phyloP scores from a whole-genome alignment of 2,888 invertebrate species.

The Tineola bisselliella region DNA sequence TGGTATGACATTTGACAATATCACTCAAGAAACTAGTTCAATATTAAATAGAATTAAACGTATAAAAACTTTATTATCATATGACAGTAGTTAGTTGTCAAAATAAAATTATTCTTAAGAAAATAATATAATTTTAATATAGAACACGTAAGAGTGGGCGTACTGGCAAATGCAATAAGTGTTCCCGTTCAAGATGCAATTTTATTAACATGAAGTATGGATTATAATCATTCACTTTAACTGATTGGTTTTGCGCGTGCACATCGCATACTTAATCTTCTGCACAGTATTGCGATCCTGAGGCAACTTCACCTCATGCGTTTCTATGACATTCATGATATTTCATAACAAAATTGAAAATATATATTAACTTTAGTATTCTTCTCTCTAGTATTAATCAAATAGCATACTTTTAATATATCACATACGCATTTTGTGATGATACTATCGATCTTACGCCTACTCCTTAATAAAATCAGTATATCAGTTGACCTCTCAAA shows the following conservation, averaged over 20 bases:
- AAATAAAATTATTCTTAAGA: too few relatives aligned
- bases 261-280: conserved; percentile 11
- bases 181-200: conserved; percentile 11
- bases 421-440: neutral
- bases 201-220: conserved; percentile 18
- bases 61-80: neutral
- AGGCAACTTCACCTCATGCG: conserved; percentile 2
- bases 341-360: neutral
- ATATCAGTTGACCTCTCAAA: neutral
- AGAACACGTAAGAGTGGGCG: neutral
- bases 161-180: neutral
- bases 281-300: neutral
- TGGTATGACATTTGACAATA: neutral
- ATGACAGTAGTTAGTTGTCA: too few relatives aligned
- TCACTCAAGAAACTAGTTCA: neutral
- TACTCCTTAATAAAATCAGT: neutral
- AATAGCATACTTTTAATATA: neutral
- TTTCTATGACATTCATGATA: conserved; percentile 3
- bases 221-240: conserved; percentile 20
- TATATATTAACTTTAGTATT: neutral
- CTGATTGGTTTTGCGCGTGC: conserved; percentile 19
- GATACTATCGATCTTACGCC: neutral
- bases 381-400: neutral
- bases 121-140: neutral
- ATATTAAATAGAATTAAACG: neutral